These are phyloP conservation scores for Hemichromis elongatus DNA, from an alignment of 2,113 vertebrate species.

Conservation along the genomic window DNA sequence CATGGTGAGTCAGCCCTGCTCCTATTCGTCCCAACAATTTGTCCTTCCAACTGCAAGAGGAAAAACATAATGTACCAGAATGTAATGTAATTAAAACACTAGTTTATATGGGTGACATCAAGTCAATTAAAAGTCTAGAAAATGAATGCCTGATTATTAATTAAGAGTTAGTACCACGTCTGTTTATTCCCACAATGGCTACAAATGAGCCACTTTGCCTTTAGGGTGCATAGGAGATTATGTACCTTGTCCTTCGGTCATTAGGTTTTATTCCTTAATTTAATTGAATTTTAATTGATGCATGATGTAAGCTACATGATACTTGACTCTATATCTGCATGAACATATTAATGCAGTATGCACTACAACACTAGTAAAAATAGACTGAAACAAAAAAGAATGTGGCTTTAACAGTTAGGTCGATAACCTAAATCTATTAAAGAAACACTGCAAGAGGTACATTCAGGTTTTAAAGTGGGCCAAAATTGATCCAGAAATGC, in stretches of 20 bases:
- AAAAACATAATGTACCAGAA: neutral
- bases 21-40: neutral
- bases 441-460: neutral
- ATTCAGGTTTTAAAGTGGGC: neutral
- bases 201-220: neutral
- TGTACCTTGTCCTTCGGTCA: rapidly evolving
- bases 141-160: neutral
- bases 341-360: neutral
- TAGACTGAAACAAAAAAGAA: neutral
- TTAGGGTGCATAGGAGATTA: neutral
- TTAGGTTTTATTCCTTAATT: neutral
- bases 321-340: neutral
- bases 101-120: neutral
- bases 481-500: neutral
- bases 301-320: neutral
- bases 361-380: neutral
- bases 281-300: neutral
- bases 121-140: neutral
- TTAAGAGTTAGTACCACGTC: neutral
- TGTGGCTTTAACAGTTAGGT: neutral
- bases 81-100: neutral
- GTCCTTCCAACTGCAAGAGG: neutral
- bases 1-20: neutral
- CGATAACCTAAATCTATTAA: neutral
- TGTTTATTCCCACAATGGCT: neutral